phyloP scores from a whole-genome alignment of 1,140 invertebrate species.

The Onthophagus taurus region DNA sequence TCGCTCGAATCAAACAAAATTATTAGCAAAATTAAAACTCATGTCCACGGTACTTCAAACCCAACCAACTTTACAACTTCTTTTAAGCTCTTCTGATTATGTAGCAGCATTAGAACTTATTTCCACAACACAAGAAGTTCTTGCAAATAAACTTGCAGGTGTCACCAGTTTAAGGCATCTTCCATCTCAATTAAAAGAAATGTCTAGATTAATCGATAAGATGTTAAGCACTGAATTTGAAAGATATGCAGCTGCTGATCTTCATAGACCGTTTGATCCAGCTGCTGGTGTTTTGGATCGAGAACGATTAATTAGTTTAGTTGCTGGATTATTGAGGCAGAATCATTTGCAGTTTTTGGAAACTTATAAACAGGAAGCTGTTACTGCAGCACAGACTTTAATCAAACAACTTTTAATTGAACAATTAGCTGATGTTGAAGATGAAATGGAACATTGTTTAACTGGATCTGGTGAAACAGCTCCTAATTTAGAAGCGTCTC shows the following conservation, averaged over 20 bases:
- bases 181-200: slow-evolving; percentile 91
- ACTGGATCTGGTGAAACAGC: slow-evolving; percentile 60
- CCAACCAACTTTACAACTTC: slow-evolving; percentile 90
- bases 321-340: slow-evolving; percentile 79
- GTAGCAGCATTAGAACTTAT: slow-evolving; percentile 96
- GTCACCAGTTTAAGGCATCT: slow-evolving; percentile 92
- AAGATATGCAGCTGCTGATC: slow-evolving; percentile 80
- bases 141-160: slow-evolving; percentile 79
- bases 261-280: slow-evolving; percentile 72
- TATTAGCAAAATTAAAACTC: slow-evolving; percentile 72
- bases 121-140: slow-evolving; percentile 89
- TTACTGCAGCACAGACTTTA: slow-evolving; percentile 77
- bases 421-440: slow-evolving; percentile 58
- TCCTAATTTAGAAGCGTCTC: slow-evolving; percentile 54
- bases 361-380: slow-evolving; percentile 79
- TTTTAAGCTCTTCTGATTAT: slow-evolving; percentile 93
- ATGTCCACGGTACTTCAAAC: slow-evolving; percentile 96
- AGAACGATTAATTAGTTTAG: slow-evolving; percentile 79
- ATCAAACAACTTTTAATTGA: slow-evolving; percentile 84
- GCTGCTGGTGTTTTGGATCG: slow-evolving; percentile 51
- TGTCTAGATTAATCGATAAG: slow-evolving; percentile 92
- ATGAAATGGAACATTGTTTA: slow-evolving; percentile 51
- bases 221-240: slow-evolving; percentile 95
- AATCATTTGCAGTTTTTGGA: slow-evolving; percentile 84
- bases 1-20: slow-evolving; percentile 50